Evolutionary conservation across 2,797 vertebrate genomes (phyloP).

Genomic region (Avahi laniger): DNA sequence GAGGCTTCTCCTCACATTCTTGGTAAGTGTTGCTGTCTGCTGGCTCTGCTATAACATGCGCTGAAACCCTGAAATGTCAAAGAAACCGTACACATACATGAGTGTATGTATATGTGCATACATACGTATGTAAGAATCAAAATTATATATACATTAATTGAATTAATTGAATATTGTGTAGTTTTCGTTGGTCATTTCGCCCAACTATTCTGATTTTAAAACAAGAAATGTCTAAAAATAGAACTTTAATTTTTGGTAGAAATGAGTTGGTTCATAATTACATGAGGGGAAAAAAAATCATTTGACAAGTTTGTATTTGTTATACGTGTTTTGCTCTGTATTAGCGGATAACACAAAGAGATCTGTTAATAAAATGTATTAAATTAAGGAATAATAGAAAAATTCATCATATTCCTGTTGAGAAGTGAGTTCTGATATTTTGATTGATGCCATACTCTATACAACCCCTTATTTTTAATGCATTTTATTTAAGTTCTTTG

Average conservation of each 20-base stretch:
- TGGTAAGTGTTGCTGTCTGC: slow-evolving; percentile 92
- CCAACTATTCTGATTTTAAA: slow-evolving; percentile 11
- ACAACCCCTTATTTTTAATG: neutral
- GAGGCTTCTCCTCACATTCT: slow-evolving; percentile 98
- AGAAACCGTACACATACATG: neutral
- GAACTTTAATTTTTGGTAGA: neutral
- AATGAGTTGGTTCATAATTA: neutral
- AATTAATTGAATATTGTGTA: neutral
- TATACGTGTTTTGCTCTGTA: neutral
- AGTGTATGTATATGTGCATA: neutral
- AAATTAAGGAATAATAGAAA: slow-evolving; percentile 51
- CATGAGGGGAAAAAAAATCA: neutral
- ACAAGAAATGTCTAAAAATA: slow-evolving; percentile 4
- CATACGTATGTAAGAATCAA: neutral
- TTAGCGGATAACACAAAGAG: neutral
- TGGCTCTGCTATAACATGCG: slow-evolving; percentile 25
- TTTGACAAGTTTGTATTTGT: neutral
- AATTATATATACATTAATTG: neutral
- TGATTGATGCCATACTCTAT: neutral
- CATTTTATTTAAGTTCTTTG: slow-evolving; percentile 45
- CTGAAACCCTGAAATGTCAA: slow-evolving; percentile 21
- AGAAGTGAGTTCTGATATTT: slow-evolving; percentile 49
- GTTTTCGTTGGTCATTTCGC: neutral
- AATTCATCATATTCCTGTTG: slow-evolving; percentile 5
- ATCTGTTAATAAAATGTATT: neutral